Base-by-base conservation (phyloP, 2,888 invertebrate genomes). In the Pachycephus smyrnensis region DNA sequence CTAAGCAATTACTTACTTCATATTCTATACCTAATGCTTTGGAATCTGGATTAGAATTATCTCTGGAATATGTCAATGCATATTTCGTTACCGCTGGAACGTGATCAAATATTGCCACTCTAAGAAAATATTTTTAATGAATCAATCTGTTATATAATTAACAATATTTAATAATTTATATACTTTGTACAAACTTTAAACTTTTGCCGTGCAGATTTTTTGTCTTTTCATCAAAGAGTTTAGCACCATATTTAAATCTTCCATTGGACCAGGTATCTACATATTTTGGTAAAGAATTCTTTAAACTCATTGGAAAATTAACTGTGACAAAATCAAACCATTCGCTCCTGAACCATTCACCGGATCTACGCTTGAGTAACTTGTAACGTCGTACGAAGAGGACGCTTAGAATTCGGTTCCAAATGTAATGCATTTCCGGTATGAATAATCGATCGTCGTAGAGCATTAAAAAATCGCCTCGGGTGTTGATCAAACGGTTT, bases 361-460 rank as follows among this genome's bases (percentile, higher is more conserved):
- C 87, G 0, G 88, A 86, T 77, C 86, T 85, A 36, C 85, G 82
- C 23, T 82, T 86, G 23, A 81, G 81, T 11, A 77, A 78, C 12
- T 80, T 91, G 85, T 94, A 94, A 84, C 93, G 93, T 75, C 94
- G 93, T 23, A 97, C 92, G 83, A 97, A 97, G 11, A 97, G 90
- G 0, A 96, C 94, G 84, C 96, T 95, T 31, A 96, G 94, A 75
- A 97, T 94, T 81, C 95, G 93, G 81, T 95, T 95, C 97, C 97
- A 97, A 23, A 97, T 89, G 85, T 95, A 95, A 85, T 95, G 93
- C 81, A 95, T 92, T 9, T 95, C 93, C 81, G 93, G 93, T 76
- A 93, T 92, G 85, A 96, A 95, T 1, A 97, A 92, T 9, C 95
- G 92, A 79, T 93, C 92, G 89, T 97, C 96, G 89, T 96, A 93